phyloP scores from a whole-genome alignment of 2,888 invertebrate genomes.

The Drosophila kanekoi region DNA sequence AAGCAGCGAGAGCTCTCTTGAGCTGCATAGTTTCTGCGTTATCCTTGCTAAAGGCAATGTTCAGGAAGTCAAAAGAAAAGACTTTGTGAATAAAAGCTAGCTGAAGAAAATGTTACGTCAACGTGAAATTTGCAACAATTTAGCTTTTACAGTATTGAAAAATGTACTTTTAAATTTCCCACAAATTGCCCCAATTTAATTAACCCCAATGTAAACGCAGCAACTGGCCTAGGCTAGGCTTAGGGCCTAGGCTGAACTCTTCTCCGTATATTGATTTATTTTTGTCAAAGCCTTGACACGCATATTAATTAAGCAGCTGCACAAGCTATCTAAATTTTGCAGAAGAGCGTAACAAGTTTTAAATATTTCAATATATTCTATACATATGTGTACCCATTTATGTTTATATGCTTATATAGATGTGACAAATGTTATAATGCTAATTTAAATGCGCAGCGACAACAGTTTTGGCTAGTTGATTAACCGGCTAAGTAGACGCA shows the following conservation, averaged over 20 bases:
- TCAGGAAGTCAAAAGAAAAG: no score
- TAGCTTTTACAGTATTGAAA: no score
- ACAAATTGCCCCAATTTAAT: no score
- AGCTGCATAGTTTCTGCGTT: no score
- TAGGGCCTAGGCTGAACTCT: neutral
- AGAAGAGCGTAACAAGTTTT: slow-evolving; percentile 30
- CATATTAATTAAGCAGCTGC: slow-evolving; percentile 57
- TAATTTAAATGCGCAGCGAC: slow-evolving; percentile 30
- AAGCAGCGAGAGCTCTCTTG: no score
- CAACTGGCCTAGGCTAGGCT: no score
- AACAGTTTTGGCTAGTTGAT: slow-evolving; percentile 43
- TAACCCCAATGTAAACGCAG: no score
- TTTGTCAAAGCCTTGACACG: slow-evolving; percentile 21
- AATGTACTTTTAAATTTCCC: no score
- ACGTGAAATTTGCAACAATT: no score
- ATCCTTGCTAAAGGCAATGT: no score
- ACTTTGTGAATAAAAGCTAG: no score
- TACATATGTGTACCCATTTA: slow-evolving; percentile 33
- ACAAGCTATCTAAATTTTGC: slow-evolving; percentile 43
- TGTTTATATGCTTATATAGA: slow-evolving; percentile 21
- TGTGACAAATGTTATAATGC: slow-evolving; percentile 54
- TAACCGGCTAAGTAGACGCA: slow-evolving; percentile 49
- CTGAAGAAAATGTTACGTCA: no score
- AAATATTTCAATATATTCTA: slow-evolving; percentile 52
- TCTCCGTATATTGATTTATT: slow-evolving; percentile 11